These are phyloP conservation scores for Drosophila nr. medialis DNA, from an alignment of 2,888 invertebrate species.

Conservation along the genomic window DNA sequence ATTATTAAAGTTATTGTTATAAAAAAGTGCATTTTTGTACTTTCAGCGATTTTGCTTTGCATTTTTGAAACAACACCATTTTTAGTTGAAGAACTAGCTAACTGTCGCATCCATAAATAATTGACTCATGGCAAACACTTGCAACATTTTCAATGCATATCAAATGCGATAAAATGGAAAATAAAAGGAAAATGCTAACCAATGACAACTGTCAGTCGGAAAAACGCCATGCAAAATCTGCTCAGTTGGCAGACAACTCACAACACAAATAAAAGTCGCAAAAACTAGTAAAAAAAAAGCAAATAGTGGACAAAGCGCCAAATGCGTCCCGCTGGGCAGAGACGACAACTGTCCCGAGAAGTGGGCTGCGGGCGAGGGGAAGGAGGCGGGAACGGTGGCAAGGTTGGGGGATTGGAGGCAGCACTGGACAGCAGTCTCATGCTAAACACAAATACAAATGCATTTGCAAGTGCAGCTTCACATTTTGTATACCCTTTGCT, in stretches of 20 bases:
- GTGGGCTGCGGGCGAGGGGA: not conserved
- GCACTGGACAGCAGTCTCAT: conserved; percentile 61
- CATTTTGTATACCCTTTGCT: conserved; percentile 17
- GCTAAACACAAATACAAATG: conserved; percentile 24
- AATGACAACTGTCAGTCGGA: conserved; percentile 34
- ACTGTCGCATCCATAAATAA: conserved; percentile 41
- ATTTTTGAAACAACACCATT: not conserved
- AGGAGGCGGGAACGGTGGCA: not conserved
- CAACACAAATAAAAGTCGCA: conserved; percentile 11
- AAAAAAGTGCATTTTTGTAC: not conserved
- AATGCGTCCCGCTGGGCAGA: conserved; percentile 59
- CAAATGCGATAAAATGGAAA: conserved; percentile 27
- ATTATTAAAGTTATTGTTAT: too few relatives aligned
- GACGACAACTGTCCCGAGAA: conserved; percentile 53
- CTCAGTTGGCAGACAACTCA: conserved; percentile 39
- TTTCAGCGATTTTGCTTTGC: not conserved
- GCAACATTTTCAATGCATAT: conserved; percentile 51
- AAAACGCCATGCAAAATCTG: conserved; percentile 40
- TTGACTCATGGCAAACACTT: conserved; percentile 39
- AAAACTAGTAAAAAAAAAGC: not conserved
- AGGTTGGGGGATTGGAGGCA: conserved; percentile 1
- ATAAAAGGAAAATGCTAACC: conserved; percentile 10
- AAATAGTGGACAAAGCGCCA: conserved; percentile 30
- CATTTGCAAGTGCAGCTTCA: conserved; percentile 45
- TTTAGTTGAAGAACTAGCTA: conserved; percentile 1